Evolutionary conservation across 2,888 invertebrate species (phyloP).

Genomic region (Encarsia formosa): DNA sequence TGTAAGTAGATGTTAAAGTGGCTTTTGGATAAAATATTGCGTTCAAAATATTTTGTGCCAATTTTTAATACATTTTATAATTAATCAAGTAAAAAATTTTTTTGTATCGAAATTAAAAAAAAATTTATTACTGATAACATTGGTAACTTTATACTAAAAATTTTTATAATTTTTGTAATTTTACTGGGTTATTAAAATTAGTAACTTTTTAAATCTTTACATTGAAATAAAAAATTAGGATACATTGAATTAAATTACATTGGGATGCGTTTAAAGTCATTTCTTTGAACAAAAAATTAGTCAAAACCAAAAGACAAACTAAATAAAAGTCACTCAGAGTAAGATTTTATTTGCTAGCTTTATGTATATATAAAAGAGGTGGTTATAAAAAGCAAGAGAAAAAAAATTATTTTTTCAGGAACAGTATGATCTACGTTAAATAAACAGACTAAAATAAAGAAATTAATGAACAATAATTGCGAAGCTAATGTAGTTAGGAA

Average conservation of each 20-base stretch:
- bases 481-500: conserved; percentile 17
- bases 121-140: background rate
- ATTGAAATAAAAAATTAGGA: too few relatives aligned
- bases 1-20: conserved; percentile 4
- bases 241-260: too few relatives aligned
- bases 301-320: too few relatives aligned
- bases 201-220: too few relatives aligned
- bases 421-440: background rate
- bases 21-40: conserved; percentile 9
- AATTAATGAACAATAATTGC: conserved; percentile 9
- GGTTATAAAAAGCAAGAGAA: conserved; percentile 1
- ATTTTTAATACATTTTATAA: conserved; percentile 14
- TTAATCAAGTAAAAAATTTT: too few relatives aligned
- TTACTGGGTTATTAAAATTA: too few relatives aligned
- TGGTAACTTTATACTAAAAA: background rate
- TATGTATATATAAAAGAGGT: conserved; percentile 11
- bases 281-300: too few relatives aligned
- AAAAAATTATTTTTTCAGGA: conserved; percentile 24
- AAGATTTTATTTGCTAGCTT: conserved; percentile 18
- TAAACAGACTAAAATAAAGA: background rate
- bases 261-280: too few relatives aligned
- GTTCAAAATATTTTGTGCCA: conserved; percentile 22
- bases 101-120: conserved; percentile 1
- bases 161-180: background rate
- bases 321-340: too few relatives aligned